Evolutionary conservation across 2,797 vertebrate species (phyloP).

Genomic region (Manis pentadactyla): DNA sequence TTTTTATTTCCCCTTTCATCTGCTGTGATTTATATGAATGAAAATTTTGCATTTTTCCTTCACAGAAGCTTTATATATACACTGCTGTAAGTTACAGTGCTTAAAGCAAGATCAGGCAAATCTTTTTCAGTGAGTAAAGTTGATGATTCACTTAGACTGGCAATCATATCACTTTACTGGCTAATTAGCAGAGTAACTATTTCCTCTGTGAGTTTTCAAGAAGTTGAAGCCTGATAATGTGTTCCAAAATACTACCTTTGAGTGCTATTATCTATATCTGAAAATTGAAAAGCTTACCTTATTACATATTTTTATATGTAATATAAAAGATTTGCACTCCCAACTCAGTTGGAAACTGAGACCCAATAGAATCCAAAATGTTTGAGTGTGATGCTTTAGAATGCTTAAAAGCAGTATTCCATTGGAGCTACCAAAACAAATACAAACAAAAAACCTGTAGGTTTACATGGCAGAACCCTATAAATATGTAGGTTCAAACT

Average conservation of each 20-base stretch:
- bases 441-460: not conserved
- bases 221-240: not conserved
- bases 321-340: not conserved
- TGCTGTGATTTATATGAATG: not conserved
- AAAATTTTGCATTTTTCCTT: constrained; percentile 20
- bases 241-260: constrained; percentile 1
- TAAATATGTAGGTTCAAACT: constrained; percentile 13
- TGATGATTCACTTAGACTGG: not conserved
- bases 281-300: constrained; percentile 30
- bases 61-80: not conserved
- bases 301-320: not conserved
- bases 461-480: constrained; percentile 1
- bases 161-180: not conserved
- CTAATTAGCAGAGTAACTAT: constrained; percentile 15
- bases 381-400: not conserved
- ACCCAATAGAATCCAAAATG: not conserved
- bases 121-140: constrained; percentile 24
- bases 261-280: not conserved
- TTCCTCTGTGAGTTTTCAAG: constrained; percentile 2
- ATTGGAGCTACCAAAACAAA: not conserved
- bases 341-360: not conserved
- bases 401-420: not conserved
- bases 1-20: not conserved
- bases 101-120: constrained; percentile 44
- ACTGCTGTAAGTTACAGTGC: not conserved